Conservation (phyloP, 2,797 vertebrate genomes). For the Pipistrellus kuhlii region DNA sequence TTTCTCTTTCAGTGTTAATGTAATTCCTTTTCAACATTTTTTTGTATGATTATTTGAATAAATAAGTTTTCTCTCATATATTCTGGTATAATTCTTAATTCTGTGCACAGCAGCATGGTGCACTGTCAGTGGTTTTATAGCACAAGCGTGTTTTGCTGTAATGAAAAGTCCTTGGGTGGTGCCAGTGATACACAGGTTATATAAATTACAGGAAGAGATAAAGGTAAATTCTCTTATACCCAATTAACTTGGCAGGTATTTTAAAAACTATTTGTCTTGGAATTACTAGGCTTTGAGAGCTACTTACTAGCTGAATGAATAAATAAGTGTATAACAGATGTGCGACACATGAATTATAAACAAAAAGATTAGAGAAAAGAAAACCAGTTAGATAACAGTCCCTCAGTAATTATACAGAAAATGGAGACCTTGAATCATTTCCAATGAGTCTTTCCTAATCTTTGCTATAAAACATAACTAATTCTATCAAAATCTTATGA, state of each 20-base stretch:
- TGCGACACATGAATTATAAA: slow-evolving; percentile 36
- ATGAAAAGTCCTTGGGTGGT: not conserved
- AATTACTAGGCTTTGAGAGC: slow-evolving; percentile 19
- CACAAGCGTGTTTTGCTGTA: not conserved
- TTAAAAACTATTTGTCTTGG: not conserved
- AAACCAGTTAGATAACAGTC: not conserved
- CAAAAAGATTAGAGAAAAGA: not conserved
- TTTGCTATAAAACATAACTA: slow-evolving; percentile 13
- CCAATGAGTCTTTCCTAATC: slow-evolving; percentile 7
- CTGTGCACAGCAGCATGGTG: not conserved
- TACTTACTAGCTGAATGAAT: slow-evolving; percentile 6
- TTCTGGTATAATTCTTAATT: not conserved
- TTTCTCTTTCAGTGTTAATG: slow-evolving; percentile 19
- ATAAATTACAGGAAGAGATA: not conserved
- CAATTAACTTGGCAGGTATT: not conserved
- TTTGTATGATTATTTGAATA: not conserved
- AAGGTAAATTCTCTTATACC: not conserved
- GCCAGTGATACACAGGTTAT: not conserved
- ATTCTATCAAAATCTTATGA: not conserved
- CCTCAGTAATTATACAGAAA: not conserved
- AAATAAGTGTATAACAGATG: not conserved
- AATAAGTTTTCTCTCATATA: not conserved
- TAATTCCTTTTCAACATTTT: slow-evolving; percentile 25
- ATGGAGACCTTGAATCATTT: not conserved
- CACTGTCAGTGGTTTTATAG: not conserved